Percentiles rank a stretch among this genome's conserved stretches.
phyloP scores from a whole-genome alignment of 2,888 invertebrate genomes.

The Leptopilina drosophilae region DNA sequence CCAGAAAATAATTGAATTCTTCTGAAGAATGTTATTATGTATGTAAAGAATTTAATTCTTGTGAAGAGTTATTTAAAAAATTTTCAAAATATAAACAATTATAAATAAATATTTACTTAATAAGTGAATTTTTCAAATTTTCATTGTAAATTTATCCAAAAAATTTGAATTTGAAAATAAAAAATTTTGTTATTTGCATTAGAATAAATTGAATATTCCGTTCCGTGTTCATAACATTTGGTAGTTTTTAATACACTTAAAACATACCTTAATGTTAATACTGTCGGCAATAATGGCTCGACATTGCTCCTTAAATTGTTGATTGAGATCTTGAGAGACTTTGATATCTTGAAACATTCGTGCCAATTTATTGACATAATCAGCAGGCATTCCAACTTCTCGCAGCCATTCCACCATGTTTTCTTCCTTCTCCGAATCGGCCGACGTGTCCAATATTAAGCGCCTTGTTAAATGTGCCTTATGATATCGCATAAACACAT shows the following conservation, averaged over 20 bases:
- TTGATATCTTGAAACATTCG: constrained; percentile 99
- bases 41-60: no score
- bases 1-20: no score
- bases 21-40: no score
- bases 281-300: constrained; percentile 91
- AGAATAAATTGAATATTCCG: no score
- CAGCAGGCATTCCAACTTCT: constrained; percentile 99
- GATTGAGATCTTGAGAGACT: constrained; percentile 96
- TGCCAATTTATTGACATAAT: constrained; percentile 98
- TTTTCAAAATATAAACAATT: no score
- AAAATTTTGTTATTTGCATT: no score
- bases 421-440: constrained; percentile 99
- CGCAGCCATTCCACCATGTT: constrained; percentile 99
- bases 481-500: constrained; percentile 99
- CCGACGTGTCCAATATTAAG: constrained; percentile 97
- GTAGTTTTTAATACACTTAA: not conserved
- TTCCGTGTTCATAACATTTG: no score
- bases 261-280: constrained; percentile 90
- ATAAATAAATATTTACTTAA: no score
- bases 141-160: no score
- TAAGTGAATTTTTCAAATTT: no score
- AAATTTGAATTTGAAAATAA: no score
- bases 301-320: constrained; percentile 88
- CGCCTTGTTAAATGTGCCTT: constrained; percentile 98
- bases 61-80: no score